Conservation (phyloP, 2,888 invertebrate genomes). For the Acrobasis repandana region DNA sequence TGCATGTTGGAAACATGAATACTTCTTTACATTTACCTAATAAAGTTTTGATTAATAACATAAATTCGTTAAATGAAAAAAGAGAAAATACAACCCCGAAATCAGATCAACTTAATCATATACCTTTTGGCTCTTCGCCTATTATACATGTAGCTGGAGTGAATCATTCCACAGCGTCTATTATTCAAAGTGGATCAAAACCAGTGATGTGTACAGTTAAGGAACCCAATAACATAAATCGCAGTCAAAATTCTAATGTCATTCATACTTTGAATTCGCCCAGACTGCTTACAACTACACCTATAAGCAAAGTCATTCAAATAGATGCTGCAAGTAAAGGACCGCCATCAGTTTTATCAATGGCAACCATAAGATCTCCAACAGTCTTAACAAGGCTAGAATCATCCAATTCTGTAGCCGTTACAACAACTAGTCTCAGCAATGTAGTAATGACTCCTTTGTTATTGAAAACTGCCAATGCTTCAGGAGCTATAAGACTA, state of each 20-base stretch:
- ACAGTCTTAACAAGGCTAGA: constrained; percentile 64
- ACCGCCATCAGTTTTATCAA: constrained; percentile 64
- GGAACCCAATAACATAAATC: constrained; percentile 53
- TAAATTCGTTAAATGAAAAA: constrained; percentile 60
- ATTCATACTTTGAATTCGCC: constrained; percentile 69
- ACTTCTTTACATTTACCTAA: constrained; percentile 60
- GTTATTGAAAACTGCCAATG: constrained; percentile 56
- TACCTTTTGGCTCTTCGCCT: constrained; percentile 55
- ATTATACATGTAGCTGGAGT: constrained; percentile 67
- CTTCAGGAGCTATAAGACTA: constrained; percentile 50
- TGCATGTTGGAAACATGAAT: constrained; percentile 63
- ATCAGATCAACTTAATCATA: constrained; percentile 57
- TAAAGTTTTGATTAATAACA: constrained; percentile 66
- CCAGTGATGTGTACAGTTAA: constrained; percentile 58
- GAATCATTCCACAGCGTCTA: constrained; percentile 55
- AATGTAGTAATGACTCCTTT: constrained; percentile 67
- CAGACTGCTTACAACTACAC: constrained; percentile 58
- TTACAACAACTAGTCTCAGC: constrained; percentile 56
- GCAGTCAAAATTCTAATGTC: constrained; percentile 62
- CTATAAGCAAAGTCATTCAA: constrained; percentile 62
- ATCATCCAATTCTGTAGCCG: constrained; percentile 50
- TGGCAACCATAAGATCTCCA: constrained; percentile 63
- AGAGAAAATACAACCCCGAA: constrained; percentile 59
- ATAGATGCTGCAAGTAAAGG: constrained; percentile 61
- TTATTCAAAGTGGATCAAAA: constrained; percentile 64